These are phyloP conservation scores for Pogonocherus hispidulus DNA, from an alignment of 2,888 invertebrate genomes.

Conservation along the genomic window DNA sequence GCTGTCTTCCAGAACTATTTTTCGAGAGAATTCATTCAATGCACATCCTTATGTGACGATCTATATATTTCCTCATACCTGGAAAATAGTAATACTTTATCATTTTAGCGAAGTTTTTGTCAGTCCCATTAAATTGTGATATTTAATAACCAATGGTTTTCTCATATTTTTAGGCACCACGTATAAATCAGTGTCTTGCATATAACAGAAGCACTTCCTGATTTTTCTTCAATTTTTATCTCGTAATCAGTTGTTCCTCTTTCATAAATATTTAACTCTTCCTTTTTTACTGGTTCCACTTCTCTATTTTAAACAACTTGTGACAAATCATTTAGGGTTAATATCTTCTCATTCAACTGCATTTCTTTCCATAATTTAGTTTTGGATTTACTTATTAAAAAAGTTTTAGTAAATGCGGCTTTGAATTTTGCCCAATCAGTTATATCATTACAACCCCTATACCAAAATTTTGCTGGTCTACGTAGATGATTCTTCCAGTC, in stretches of 20 bases:
- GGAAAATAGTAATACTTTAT: not conserved
- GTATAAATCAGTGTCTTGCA: no score
- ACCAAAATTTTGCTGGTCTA: no score
- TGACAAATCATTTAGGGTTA: no score
- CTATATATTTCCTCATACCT: not conserved
- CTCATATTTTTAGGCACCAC: conserved; percentile 26
- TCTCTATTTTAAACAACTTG: no score
- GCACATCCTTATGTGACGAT: conserved; percentile 6
- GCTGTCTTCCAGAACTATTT: conserved; percentile 26
- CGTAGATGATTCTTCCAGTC: no score
- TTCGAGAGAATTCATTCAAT: conserved; percentile 18
- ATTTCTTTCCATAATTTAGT: not conserved
- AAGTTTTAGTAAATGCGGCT: not conserved
- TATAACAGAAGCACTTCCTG: no score
- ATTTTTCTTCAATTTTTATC: no score
- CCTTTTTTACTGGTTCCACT: no score
- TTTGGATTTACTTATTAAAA: not conserved
- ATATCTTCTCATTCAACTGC: not conserved
- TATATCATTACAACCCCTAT: not conserved
- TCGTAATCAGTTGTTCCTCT: no score
- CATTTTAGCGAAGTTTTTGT: not conserved
- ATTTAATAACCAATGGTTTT: conserved; percentile 25
- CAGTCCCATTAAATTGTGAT: conserved; percentile 18
- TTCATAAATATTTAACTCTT: no score
- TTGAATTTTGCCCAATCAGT: not conserved